Percentiles rank a stretch among this genome's conserved stretches.
Evolutionary conservation across 2,888 invertebrate species (phyloP).

Genomic region (Drosophila vallismaia): DNA sequence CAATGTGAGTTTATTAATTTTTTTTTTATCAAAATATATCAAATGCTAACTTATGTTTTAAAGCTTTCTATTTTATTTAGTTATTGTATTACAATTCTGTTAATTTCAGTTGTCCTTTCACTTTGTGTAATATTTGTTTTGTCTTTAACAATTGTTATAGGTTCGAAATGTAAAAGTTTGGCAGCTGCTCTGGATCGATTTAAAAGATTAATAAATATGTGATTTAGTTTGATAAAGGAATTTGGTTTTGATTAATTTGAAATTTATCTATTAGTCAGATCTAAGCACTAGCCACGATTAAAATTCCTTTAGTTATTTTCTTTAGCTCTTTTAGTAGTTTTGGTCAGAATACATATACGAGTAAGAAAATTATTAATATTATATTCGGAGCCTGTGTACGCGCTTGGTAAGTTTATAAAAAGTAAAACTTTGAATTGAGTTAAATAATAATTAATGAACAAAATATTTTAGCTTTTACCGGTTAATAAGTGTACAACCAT

Average conservation of each 20-base stretch:
- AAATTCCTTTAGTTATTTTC: constrained; percentile 28
- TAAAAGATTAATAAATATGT: constrained; percentile 41
- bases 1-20: constrained; percentile 32
- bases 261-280: constrained; percentile 65
- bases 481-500: background rate
- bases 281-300: constrained; percentile 39
- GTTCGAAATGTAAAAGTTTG: constrained; percentile 59
- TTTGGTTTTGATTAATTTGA: constrained; percentile 30
- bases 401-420: background rate
- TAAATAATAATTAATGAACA: background rate
- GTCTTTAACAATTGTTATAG: constrained; percentile 22
- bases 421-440: background rate
- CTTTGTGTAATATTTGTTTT: constrained; percentile 22
- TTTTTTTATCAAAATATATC: constrained; percentile 71
- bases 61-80: constrained; percentile 78
- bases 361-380: background rate
- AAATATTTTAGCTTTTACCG: background rate
- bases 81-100: constrained; percentile 61
- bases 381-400: constrained; percentile 21
- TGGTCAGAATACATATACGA: constrained; percentile 19
- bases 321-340: constrained; percentile 21
- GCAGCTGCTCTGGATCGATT: constrained; percentile 60
- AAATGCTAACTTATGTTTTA: constrained; percentile 74
- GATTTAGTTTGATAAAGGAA: constrained; percentile 12
- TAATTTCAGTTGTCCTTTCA: constrained; percentile 40